phyloP scores from a whole-genome alignment of 1,140 invertebrate species.

The Metaphire vulgaris region DNA sequence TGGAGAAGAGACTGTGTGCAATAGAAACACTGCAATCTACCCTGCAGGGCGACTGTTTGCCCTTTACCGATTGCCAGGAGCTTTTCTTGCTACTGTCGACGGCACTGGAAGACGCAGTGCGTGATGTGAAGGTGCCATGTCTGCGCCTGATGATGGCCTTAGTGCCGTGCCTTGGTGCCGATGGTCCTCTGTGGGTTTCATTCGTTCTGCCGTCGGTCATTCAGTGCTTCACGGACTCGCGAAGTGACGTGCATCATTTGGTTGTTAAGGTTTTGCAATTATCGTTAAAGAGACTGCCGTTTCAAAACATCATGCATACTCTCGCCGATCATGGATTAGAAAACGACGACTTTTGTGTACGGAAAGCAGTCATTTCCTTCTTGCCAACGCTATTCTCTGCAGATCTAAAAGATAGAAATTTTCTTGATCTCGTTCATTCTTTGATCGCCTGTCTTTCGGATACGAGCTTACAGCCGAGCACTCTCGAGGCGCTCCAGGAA shows the following conservation, averaged over 20 bases:
- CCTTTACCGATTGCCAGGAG: neutral
- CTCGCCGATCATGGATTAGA: constrained; percentile 47
- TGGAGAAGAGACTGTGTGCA: too few species aligned
- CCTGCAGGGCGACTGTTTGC: neutral
- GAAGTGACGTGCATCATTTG: neutral
- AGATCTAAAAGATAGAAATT: constrained; percentile 46
- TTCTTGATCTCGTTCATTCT: constrained; percentile 44
- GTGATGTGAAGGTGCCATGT: neutral
- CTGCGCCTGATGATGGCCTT: neutral
- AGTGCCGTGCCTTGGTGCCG: neutral
- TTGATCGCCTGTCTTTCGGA: constrained; percentile 45
- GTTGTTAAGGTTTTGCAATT: neutral
- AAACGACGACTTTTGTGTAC: constrained; percentile 42
- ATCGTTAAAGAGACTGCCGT: constrained; percentile 34
- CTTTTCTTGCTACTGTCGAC: neutral
- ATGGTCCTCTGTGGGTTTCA: neutral
- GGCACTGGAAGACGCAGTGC: neutral
- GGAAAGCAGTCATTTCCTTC: constrained; percentile 45
- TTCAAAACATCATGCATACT: constrained; percentile 39
- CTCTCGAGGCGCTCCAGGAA: constrained; percentile 44
- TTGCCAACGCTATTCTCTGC: constrained; percentile 49
- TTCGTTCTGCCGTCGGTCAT: neutral
- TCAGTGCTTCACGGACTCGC: neutral
- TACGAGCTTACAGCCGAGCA: constrained; percentile 39
- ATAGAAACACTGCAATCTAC: too few species aligned